phyloP scores from a whole-genome alignment of 2,888 invertebrate species.

The Thera obeliscata region DNA sequence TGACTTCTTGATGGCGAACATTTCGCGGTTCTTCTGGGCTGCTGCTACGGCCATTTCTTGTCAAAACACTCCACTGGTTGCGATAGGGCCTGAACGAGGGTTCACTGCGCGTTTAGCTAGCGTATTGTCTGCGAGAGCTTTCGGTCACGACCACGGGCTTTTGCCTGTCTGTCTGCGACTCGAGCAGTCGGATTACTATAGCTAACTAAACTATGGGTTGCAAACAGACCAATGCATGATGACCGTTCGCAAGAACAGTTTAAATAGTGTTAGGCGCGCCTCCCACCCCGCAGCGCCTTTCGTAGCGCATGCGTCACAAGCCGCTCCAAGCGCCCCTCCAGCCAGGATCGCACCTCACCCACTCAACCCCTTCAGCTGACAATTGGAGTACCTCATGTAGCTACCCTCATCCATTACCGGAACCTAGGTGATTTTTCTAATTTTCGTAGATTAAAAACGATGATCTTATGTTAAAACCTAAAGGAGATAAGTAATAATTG shows the following conservation, averaged over 20 bases:
- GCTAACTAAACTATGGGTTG: conserved; percentile 87
- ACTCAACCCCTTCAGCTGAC: conserved; percentile 28
- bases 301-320: conserved; percentile 86
- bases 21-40: conserved; percentile 96
- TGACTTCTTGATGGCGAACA: conserved; percentile 98
- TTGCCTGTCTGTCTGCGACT: conserved; percentile 84
- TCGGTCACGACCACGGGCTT: conserved; percentile 86
- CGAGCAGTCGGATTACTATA: conserved; percentile 82
- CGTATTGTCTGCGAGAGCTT: conserved; percentile 82
- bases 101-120: conserved; percentile 83
- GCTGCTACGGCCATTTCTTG: conserved; percentile 94
- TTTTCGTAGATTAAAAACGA: conserved; percentile 1
- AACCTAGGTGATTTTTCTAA: neutral
- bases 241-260: conserved; percentile 86
- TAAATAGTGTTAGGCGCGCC: conserved; percentile 85
- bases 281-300: conserved; percentile 83
- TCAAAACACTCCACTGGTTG: conserved; percentile 78
- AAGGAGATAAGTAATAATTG: neutral
- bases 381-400: conserved; percentile 9
- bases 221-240: conserved; percentile 89
- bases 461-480: no score
- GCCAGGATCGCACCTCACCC: conserved; percentile 27
- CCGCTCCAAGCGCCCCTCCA: conserved; percentile 65
- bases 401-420: conserved; percentile 20
- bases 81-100: conserved; percentile 77